A percentile compares a stretch with the other conserved stretches of the same genome.
These are phyloP conservation scores for Argynnis bischoffii DNA, from an alignment of 2,888 invertebrate genomes.

Conservation along the genomic window DNA sequence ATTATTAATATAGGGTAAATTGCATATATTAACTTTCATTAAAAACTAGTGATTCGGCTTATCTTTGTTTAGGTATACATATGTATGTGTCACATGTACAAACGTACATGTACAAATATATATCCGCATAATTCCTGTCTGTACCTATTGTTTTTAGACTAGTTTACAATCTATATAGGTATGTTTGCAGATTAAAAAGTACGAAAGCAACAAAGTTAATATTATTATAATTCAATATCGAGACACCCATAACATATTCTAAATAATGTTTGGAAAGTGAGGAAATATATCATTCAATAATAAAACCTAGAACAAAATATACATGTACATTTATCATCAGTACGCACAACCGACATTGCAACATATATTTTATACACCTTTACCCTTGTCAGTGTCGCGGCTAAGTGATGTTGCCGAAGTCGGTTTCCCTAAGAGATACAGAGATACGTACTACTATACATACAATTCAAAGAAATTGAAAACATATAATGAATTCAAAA, in stretches of 20 bases:
- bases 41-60: no score
- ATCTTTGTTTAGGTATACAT: no score
- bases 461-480: background rate
- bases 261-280: slow-evolving; percentile 1
- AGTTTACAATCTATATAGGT: no score
- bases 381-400: slow-evolving; percentile 60
- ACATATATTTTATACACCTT: slow-evolving; percentile 55
- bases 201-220: no score
- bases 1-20: no score
- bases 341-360: slow-evolving; percentile 45
- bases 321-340: slow-evolving; percentile 31
- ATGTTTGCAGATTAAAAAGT: no score
- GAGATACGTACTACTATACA: background rate
- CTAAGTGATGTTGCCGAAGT: slow-evolving; percentile 31
- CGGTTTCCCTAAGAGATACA: slow-evolving; percentile 24
- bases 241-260: background rate
- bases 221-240: background rate
- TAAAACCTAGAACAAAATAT: slow-evolving; percentile 8
- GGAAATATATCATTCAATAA: slow-evolving; percentile 1
- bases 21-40: no score
- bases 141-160: no score
- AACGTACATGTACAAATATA: no score
- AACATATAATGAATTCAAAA: slow-evolving; percentile 1
- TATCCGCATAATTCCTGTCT: no score
- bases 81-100: no score